phyloP scores from a whole-genome alignment of 2,113 vertebrate genomes.

The Nycticebus coucang region DNA sequence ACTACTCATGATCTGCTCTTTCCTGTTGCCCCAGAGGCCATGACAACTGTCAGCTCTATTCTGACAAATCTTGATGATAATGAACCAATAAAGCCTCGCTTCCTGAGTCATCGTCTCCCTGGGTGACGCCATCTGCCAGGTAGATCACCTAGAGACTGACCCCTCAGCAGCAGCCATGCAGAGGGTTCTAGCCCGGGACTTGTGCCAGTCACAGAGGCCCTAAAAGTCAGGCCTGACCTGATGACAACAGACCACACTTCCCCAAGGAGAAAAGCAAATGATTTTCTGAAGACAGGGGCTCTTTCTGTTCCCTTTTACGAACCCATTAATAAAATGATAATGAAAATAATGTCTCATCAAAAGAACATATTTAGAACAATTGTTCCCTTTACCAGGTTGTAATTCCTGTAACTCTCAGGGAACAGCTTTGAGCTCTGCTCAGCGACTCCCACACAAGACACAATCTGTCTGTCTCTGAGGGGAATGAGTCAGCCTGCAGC shows the following conservation, averaged over 20 bases:
- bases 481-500: slow-evolving; percentile 51
- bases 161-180: too few species aligned
- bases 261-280: background rate
- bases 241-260: background rate
- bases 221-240: background rate
- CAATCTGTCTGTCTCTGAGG: slow-evolving; percentile 4
- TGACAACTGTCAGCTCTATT: background rate
- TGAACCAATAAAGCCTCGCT: background rate
- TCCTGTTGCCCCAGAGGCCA: background rate
- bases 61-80: background rate
- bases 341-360: slow-evolving; percentile 46
- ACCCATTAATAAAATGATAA: slow-evolving; percentile 38
- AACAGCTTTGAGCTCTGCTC: slow-evolving; percentile 32
- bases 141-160: background rate
- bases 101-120: background rate
- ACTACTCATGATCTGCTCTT: fast-evolving
- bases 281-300: background rate
- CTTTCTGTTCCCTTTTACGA: background rate
- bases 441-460: slow-evolving; percentile 30
- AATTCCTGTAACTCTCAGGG: slow-evolving; percentile 34
- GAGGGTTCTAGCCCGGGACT: background rate
- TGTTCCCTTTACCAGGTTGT: background rate
- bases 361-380: slow-evolving; percentile 45
- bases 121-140: slow-evolving; percentile 9
- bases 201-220: background rate